Evolutionary conservation across 2,113 vertebrate genomes (phyloP).

Genomic region (Labeo rohita): DNA sequence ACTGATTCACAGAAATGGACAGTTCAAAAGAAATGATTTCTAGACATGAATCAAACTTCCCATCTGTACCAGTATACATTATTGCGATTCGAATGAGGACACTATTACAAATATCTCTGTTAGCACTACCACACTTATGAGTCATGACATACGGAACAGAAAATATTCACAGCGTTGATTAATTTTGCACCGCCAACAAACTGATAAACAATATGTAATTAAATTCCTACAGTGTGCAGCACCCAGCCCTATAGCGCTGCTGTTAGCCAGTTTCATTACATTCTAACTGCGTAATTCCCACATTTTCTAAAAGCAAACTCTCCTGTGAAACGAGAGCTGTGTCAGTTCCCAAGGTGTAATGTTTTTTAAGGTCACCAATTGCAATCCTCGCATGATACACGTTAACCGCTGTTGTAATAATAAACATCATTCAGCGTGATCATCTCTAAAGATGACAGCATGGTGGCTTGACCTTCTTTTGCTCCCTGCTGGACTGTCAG

Average conservation of each 20-base stretch:
- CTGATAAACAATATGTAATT: not conserved
- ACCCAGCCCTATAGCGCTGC: not conserved
- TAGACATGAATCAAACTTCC: not conserved
- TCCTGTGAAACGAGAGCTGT: not conserved
- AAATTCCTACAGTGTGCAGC: not conserved
- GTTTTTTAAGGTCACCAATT: constrained; percentile 1
- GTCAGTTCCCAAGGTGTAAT: not conserved
- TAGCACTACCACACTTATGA: not conserved
- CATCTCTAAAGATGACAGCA: not conserved
- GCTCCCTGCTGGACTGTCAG: not conserved
- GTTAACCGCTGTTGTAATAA: constrained; percentile 4
- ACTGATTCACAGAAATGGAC: not conserved
- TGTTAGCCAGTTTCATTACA: not conserved
- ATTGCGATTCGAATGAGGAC: not conserved
- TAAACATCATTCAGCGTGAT: not conserved
- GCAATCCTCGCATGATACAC: not conserved
- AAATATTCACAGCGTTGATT: not conserved
- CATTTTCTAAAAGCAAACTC: not conserved
- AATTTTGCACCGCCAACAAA: not conserved
- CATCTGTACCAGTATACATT: not conserved
- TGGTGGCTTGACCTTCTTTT: constrained; percentile 31
- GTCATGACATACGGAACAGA: not conserved
- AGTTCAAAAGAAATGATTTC: not conserved
- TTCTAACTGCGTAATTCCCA: not conserved
- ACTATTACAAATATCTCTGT: not conserved